Evolutionary conservation across 30 jellyfish, hydroid and myxozoan species (phyloP).

Genomic region (Chironex yamaguchii): DNA sequence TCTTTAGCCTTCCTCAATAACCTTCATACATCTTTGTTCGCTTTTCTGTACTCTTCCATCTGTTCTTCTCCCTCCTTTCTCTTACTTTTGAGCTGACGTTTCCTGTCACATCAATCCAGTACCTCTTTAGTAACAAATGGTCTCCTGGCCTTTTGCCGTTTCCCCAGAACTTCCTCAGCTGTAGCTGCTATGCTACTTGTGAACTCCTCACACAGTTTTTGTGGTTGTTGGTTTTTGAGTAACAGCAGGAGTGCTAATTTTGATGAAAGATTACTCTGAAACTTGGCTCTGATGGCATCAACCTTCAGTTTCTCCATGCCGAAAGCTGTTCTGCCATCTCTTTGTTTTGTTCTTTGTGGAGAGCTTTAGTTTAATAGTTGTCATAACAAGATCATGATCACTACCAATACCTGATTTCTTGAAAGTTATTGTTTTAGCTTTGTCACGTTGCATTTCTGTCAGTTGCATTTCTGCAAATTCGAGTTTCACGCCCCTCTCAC

Average conservation of each 20-base stretch:
- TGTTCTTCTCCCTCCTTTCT: slow-evolving; percentile 10
- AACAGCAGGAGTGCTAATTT: slow-evolving; percentile 29
- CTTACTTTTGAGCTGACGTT: slow-evolving; percentile 6
- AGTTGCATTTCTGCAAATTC: too few species aligned
- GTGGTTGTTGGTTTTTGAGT: slow-evolving; percentile 20
- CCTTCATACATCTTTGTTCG: slow-evolving; percentile 23
- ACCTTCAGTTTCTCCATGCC: slow-evolving; percentile 37
- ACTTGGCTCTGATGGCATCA: background rate
- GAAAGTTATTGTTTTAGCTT: slow-evolving; percentile 16
- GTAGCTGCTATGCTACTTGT: background rate
- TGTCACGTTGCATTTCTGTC: too few species aligned
- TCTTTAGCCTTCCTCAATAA: slow-evolving; percentile 27
- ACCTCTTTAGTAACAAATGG: slow-evolving; percentile 46
- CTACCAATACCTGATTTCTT: slow-evolving; percentile 54
- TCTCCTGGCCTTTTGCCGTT: slow-evolving; percentile 21
- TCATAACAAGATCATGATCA: slow-evolving; percentile 57
- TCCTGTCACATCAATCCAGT: slow-evolving; percentile 9
- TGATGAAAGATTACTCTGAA: slow-evolving; percentile 3
- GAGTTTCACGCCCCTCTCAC: too few species aligned
- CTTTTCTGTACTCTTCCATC: slow-evolving; percentile 29
- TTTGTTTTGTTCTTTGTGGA: slow-evolving; percentile 15
- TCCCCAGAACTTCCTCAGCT: slow-evolving; percentile 30
- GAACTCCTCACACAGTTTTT: slow-evolving; percentile 20
- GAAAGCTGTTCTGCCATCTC: slow-evolving; percentile 11
- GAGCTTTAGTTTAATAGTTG: slow-evolving; percentile 21